These are phyloP conservation scores for Dicycla oo DNA, from an alignment of 2,888 invertebrate genomes.

Conservation along the genomic window DNA sequence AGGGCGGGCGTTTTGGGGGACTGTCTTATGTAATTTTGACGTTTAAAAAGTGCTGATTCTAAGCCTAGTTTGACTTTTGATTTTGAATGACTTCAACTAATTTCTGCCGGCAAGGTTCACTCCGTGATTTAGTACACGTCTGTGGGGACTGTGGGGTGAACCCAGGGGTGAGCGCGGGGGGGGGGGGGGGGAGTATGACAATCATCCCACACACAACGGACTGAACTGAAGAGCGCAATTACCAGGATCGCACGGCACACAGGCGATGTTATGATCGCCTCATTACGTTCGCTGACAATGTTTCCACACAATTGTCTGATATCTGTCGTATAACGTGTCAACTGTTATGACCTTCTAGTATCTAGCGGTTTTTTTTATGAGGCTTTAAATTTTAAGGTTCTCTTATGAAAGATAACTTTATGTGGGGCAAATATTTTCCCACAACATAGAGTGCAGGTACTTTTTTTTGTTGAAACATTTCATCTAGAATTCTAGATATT, in stretches of 20 bases:
- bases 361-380: constrained; percentile 40
- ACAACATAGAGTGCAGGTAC: neutral
- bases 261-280: constrained; percentile 51
- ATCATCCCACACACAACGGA: constrained; percentile 57
- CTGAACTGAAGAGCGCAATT: constrained; percentile 52
- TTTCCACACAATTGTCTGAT: constrained; percentile 47
- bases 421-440: neutral
- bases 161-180: constrained; percentile 3
- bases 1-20: too few relatives aligned
- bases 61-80: too few relatives aligned
- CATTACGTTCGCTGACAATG: constrained; percentile 42
- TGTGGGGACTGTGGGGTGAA: constrained; percentile 20
- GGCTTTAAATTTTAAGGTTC: constrained; percentile 28
- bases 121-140: constrained; percentile 58
- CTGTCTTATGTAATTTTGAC: too few relatives aligned
- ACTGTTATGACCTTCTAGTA: constrained; percentile 27
- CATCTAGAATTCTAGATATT: neutral
- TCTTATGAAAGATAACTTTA: constrained; percentile 26
- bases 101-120: constrained; percentile 62
- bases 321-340: constrained; percentile 37
- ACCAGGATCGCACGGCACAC: constrained; percentile 47
- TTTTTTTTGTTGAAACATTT: constrained; percentile 1
- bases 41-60: too few relatives aligned
- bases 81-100: too few relatives aligned
- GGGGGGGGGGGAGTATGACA: constrained; percentile 42